Conservation (phyloP, 2,888 invertebrate species). For the Hirtodrosophila trivittata region DNA sequence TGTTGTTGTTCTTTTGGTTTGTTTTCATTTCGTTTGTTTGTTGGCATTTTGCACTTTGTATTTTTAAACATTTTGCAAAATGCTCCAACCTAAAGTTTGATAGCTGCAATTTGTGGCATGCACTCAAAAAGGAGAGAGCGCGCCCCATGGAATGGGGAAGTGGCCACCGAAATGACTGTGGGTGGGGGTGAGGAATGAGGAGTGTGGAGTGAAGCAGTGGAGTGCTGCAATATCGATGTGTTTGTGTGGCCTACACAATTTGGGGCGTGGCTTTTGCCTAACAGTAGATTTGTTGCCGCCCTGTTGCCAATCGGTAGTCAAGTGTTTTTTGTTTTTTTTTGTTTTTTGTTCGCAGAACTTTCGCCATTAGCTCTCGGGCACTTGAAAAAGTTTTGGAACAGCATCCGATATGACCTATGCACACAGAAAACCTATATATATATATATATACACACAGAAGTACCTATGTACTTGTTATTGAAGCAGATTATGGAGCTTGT, state of each 20-base stretch:
- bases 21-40: slow-evolving; percentile 52
- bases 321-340: slow-evolving; percentile 25
- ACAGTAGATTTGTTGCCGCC: slow-evolving; percentile 11
- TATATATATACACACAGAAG: slow-evolving; percentile 5
- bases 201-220: background rate
- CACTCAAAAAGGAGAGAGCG: slow-evolving; percentile 37
- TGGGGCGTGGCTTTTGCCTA: slow-evolving; percentile 38
- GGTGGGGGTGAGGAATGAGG: background rate
- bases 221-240: slow-evolving; percentile 35
- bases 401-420: slow-evolving; percentile 59
- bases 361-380: slow-evolving; percentile 56
- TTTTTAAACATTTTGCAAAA: slow-evolving; percentile 74
- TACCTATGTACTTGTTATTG: background rate
- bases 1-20: slow-evolving; percentile 29
- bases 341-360: slow-evolving; percentile 32
- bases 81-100: slow-evolving; percentile 62
- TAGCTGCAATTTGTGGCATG: slow-evolving; percentile 66
- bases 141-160: slow-evolving; percentile 50
- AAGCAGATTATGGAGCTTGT: background rate
- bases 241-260: background rate
- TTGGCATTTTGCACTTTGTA: slow-evolving; percentile 60
- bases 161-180: slow-evolving; percentile 13
- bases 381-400: slow-evolving; percentile 61
- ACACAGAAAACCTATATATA: slow-evolving; percentile 13
- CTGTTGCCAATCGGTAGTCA: slow-evolving; percentile 47